Evolutionary conservation across 2,888 invertebrate species (phyloP).

Genomic region (Apotomis betuletana): DNA sequence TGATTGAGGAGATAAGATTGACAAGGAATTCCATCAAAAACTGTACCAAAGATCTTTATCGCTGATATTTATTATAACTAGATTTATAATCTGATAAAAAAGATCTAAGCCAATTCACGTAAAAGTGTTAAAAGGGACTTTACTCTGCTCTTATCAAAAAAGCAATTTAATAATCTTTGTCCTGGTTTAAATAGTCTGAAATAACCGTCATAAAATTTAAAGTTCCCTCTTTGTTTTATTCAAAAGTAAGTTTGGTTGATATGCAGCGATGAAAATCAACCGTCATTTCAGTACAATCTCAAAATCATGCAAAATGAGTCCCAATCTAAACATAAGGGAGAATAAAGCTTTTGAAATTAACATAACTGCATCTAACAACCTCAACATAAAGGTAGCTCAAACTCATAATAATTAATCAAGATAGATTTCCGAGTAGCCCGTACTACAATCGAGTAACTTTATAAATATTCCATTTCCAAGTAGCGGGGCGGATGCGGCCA

Average conservation of each 20-base stretch:
- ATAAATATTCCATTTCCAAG: conserved; percentile 80
- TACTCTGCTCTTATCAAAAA: conserved; percentile 7
- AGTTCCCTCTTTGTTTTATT: conserved; percentile 53
- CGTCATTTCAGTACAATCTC: conserved; percentile 16
- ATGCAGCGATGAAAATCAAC: conserved; percentile 46
- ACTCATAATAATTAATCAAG: conserved; percentile 57
- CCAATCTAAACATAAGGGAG: neutral
- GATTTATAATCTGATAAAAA: conserved; percentile 34
- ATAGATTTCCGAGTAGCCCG: conserved; percentile 69
- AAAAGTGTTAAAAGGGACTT: conserved; percentile 32
- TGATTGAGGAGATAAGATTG: conserved; percentile 36
- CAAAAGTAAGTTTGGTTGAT: conserved; percentile 53
- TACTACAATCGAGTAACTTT: conserved; percentile 67
- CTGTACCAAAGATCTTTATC: conserved; percentile 36
- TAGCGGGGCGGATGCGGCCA: conserved; percentile 77
- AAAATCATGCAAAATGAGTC: conserved; percentile 42
- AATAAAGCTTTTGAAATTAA: conserved; percentile 2
- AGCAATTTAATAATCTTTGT: conserved; percentile 23
- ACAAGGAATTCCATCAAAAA: conserved; percentile 35
- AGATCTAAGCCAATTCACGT: conserved; percentile 22
- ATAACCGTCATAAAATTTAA: conserved; percentile 39
- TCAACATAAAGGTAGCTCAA: conserved; percentile 40
- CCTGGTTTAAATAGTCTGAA: conserved; percentile 24
- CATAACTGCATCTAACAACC: conserved; percentile 1
- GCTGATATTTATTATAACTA: conserved; percentile 36